These are phyloP conservation scores for Motacilla alba DNA, from an alignment of 2,113 vertebrate species.

Conservation along the genomic window DNA sequence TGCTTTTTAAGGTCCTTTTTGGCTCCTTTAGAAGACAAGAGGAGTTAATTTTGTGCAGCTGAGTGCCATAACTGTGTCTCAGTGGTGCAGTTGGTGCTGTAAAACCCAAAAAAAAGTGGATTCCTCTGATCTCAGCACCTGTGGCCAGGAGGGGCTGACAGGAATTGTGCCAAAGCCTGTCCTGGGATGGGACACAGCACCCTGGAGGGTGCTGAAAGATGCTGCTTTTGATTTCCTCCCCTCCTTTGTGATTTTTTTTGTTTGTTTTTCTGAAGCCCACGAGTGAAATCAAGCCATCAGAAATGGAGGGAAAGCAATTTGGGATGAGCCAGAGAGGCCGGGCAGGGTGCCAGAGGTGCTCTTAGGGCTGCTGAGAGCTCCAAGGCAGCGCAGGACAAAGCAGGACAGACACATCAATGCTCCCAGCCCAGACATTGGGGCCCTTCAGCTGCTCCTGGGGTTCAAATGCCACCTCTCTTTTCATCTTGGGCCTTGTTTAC, in stretches of 20 bases:
- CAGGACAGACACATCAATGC: background rate
- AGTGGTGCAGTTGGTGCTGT: background rate
- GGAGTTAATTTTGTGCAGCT: background rate
- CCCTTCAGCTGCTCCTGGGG: background rate
- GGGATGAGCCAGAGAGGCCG: background rate
- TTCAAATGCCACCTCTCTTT: background rate
- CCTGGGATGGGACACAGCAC: background rate
- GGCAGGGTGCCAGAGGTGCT: constrained; percentile 43
- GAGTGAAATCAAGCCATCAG: background rate
- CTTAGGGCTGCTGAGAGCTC: constrained; percentile 2
- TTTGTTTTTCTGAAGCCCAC: background rate
- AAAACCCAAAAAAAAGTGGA: background rate
- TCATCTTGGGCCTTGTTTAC: constrained; percentile 34
- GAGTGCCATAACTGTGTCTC: background rate
- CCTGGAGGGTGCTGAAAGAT: background rate
- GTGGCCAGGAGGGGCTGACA: background rate
- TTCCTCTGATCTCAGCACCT: background rate
- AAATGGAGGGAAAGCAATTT: background rate
- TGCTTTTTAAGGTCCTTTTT: background rate
- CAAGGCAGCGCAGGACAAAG: constrained; percentile 23
- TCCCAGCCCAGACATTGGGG: background rate
- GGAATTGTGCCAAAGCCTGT: background rate
- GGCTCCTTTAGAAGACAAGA: background rate
- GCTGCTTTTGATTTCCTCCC: background rate
- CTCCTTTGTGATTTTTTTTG: background rate